Base-by-base conservation (phyloP, 2,113 vertebrate species). In the Myotis yumanensis region DNA sequence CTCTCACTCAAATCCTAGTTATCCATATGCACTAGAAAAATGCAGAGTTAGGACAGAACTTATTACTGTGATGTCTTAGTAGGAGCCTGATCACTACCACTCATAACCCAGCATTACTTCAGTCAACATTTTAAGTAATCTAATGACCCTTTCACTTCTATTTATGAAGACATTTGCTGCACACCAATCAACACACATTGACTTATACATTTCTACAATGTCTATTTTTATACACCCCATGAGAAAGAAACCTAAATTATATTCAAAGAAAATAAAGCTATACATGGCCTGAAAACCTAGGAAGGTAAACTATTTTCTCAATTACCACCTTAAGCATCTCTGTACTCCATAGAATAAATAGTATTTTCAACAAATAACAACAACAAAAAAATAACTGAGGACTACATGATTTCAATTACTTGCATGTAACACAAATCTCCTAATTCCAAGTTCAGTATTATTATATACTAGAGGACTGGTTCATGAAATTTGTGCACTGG, bases 291-390 rank as follows among this genome's bases (percentile, higher is more conserved):
- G 25, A 88, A 95, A 96, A 81, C 30, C 17, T 81, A 28, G 18
- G 52, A 89, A 95, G 12, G 17, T 79, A 66, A 86, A 94, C 57
- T 48, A 23, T 1, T 76, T 90, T 92, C 72, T 88, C 59, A 59
- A 3, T 69, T 89, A 35, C 25, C 85, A 14, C n/a, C 37, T 72
- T 32, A 64, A 52, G 51, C 15, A 37, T 93, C 35, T 94, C 37
- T 77, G 46, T 35, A 32, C 32, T 54, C 11, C 46, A 91, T 1
- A 80, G 35, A 91, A 75, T 6, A 89, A 35, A 79, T 2, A 91
- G 35, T 40, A 79, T 20, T 89, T 90, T 89, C 57, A 59, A 59
- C 57, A 86, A 89, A 94, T 59, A 89, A 94, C 25, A 93, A 64
- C 32, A 68, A 69, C n/a, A 69, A 57, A 92, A 92, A 84, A 46